These are phyloP conservation scores for Pristiophorus japonicus DNA, from an alignment of 2,113 vertebrate genomes.

Conservation along the genomic window DNA sequence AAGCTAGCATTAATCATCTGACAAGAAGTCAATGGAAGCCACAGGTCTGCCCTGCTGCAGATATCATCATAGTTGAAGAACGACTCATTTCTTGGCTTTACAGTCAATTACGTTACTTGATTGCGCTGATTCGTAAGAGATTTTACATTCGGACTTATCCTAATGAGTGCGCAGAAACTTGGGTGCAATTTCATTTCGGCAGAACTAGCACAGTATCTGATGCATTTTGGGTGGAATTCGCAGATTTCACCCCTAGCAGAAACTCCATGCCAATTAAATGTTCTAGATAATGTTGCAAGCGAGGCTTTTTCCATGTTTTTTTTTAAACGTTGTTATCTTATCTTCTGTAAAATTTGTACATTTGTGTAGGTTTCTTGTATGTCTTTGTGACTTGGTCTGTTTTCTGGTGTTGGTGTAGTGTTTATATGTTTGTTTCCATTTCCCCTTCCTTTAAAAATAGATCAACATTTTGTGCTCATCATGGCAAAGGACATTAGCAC, in stretches of 20 bases:
- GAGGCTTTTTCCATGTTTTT: neutral
- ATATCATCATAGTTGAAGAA: neutral
- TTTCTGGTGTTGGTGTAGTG: neutral
- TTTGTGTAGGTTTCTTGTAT: neutral
- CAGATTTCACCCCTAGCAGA: neutral
- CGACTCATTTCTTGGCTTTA: neutral
- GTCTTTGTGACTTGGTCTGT: neutral
- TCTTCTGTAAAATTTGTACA: neutral
- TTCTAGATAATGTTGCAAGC: neutral
- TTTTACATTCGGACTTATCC: neutral
- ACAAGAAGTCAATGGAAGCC: neutral
- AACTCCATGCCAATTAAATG: neutral
- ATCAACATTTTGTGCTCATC: neutral
- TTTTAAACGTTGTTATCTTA: neutral
- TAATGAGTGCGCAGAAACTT: neutral
- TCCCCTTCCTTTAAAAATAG: neutral
- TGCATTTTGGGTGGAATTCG: neutral
- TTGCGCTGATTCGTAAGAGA: neutral
- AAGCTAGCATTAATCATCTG: neutral
- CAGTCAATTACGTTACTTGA: neutral
- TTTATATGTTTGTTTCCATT: conserved; percentile 8
- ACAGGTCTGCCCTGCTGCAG: neutral
- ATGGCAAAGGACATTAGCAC: neutral
- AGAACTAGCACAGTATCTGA: neutral
- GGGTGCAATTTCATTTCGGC: neutral